Base-by-base conservation (phyloP, 1,140 invertebrate genomes). In the Drosophila oshimai region DNA sequence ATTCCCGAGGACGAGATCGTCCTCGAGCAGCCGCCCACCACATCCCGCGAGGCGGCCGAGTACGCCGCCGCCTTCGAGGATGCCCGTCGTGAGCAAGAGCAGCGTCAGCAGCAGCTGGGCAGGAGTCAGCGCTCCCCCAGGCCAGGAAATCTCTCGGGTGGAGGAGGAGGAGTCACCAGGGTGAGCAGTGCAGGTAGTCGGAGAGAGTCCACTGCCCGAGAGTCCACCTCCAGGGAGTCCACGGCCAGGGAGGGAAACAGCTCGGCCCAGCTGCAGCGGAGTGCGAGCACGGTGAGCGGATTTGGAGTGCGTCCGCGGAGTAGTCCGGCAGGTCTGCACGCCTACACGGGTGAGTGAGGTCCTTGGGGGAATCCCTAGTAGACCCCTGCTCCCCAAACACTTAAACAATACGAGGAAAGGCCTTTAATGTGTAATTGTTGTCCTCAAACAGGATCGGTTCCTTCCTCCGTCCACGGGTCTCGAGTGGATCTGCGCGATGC, bases 271-370 rank as follows among this genome's bases (percentile, higher is more conserved):
- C 49, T 91, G 10, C 90, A 91, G 41, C 91, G 92, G 12, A 92
- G 93, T 31, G 87, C 92, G 10, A 95, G 95, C 65, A 93, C 93
- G 0, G 92, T 93, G 0, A 93, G 93, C 26, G 91, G 92, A 4
- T 92, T 93, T 29, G 58, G 75, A 17, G 76, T 89, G 42, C 91
- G 95, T 51, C 95, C 95, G 1, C 90, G 94, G 37, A 95, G 94
- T 15, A 95, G 94, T 34, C 95, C 95, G 0, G 94, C 95, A 7
- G 95, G 94, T 6, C 91, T 96, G 15, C 94, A 95, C 79, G 95
- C 94, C 71, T 95, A 95, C 76, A 95, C 95, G 49, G 95, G 95
- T 90, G 90, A 45, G 28, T 37, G 7, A 0, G 9, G 7, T 17
- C 24, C 17, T 5, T 17, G 6, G 6, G n/a, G 12, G 10, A n/a